Evolutionary conservation across 2,797 vertebrate genomes (phyloP), one percentile per base, ranked within the genome.

Genomic region (Tamandua tetradactyla): DNA sequence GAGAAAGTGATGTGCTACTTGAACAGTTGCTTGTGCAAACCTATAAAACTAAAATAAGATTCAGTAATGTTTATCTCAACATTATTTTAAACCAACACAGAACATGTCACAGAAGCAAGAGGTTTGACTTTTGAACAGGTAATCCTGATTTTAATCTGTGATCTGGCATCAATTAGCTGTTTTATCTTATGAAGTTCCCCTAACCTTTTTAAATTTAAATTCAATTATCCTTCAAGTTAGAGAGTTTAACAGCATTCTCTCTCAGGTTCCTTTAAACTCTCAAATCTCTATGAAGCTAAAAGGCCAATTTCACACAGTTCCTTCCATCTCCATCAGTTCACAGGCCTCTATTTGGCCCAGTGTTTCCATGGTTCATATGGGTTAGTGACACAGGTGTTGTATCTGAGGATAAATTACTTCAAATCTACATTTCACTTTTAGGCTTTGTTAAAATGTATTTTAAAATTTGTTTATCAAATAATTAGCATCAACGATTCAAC

Each of bases 141-240:
- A 78, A 91, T 72, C 83, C 32, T 3, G 27, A 76, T 90, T 90
- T 79, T 49, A 81, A 40, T 91, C 62, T 72, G 62, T 86, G 52
- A n/a, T 96, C 78, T 86, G 32, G 90, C 59, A 57, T 71, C 94
- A 94, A 35, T 96, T 93, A 95, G 62, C 42, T 88, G 55, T 64
- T 86, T 93, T 71, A 89, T 91, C 81, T 94, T 86, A 85, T 79
- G 22, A n/a, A 93, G 89, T 93, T 96, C 91, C 95, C 91, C 81
- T 87, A 85, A 87, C 74, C n/a, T 92, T 94, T 96, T 74, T 86
- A 75, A 57, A 93, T 86, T 87, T 93, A 94, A 96, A 96, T 94
- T 94, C 71, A 97, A 94, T 96, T 96, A 94, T 96, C 80, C 85
- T 96, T 91, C 88, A 93, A 95, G 92, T 76, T 94, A 71, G 17